Evolutionary conservation across 2,797 vertebrate species (phyloP), one percentile per base, ranked within the genome.

Genomic region (Arrhamphus sclerolepis): DNA sequence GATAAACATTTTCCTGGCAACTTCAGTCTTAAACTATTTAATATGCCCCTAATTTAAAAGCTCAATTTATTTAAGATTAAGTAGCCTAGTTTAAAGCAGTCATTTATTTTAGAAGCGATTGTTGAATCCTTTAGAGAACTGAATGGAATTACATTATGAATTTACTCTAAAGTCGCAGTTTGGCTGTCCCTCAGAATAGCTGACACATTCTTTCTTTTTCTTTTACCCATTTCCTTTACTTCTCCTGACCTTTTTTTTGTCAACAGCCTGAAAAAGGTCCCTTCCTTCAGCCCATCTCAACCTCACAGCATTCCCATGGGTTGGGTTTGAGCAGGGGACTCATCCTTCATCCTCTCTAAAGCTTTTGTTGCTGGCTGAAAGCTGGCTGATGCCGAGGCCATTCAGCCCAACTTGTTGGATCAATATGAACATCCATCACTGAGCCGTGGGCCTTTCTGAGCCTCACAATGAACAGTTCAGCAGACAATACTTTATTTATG

Each of bases 391-490:
- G 89, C 87, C 62, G 75, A 64, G 87, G 87, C 89, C 88, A 87
- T 91, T 88, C 51, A 89, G 86, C 84, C 88, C 78, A 38, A 83
- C 79, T 89, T 92, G 89, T 89, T 86, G 86, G 89, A 91, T 93
- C 92, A 93, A 91, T 93, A 91, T 88, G 89, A 89, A 90, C 86
- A 87, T 93, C 91, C 87, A 90, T 91, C 90, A 93, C 84, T 84
- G 84, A 76, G 83, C 78, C 82, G 53, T 0, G 52, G 81, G 70
- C 80, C 82, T 90, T 93, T 90, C 78, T 79, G 56, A 54, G 63
- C 42, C 56, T 50, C 84, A 91, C 91, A 94, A 93, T 85, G 80
- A 80, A 57, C 85, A 85, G 90, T 84, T 89, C 86, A 70, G 80
- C 74, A 83, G 87, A 93, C 89, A 89, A 90, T 87, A 38, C 84